Evolutionary conservation across 1,140 invertebrate genomes (phyloP), one percentile per base, ranked within the genome.

Genomic region (Lordiphosa clarofinis): DNA sequence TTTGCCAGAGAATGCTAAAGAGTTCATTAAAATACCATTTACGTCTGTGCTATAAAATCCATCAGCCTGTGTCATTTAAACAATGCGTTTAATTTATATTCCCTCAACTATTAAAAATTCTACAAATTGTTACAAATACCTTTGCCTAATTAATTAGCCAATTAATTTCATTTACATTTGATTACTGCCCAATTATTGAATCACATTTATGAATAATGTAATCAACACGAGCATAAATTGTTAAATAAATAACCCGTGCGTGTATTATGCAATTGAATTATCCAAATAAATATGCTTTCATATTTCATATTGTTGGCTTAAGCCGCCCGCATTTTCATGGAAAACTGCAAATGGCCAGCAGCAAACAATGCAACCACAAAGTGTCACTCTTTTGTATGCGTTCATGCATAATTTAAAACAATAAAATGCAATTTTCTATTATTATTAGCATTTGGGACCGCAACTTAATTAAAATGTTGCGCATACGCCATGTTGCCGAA

Each of bases 391-490:
- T 50, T 39, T 69, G 36, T 44, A 21, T 46, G 35, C 48, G 11
- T 56, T 52, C 47, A 46, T 73, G 59, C 60, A 75, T 82, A 63
- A 75, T 67, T 71, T 46, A 67, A 75, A 71, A 59, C 68, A 63
- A 62, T 47, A 70, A 74, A 60, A 60, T 65, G 54, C 60, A 56
- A 65, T 62, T 81, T 60, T n/a, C 40, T 56, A 28, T 56, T 72
- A 59, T 74, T 65, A 49, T 61, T 53, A 56, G 53, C 43, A 46
- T 46, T 46, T 46, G 44, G 42, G 40, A 75, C 75, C 75, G 37
- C 75, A 79, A 79, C 70, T 71, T 81, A 79, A 79, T 79, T 79
- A 75, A 75, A 79, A 71, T 74, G 61, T 63, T 81, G 53, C 65
- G 53, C 56, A 81, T 62, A 70, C 65, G 61, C 47, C 66, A 58